Evolutionary conservation across 2,797 vertebrate species (phyloP).

Genomic region (Danio albolineatus): DNA sequence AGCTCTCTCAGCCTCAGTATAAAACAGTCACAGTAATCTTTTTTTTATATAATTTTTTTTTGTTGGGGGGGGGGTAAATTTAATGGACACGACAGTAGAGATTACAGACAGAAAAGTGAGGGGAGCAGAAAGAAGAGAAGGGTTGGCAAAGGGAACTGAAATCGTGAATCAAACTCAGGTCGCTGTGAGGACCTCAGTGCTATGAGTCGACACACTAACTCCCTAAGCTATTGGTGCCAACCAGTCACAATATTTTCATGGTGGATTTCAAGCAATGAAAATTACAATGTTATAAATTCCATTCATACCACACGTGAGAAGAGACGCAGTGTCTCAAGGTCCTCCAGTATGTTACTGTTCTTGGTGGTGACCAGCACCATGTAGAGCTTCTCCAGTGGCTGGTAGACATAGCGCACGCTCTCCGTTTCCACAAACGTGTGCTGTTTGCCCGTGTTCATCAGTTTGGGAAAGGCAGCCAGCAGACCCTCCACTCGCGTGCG

Average conservation of each 20-base stretch:
- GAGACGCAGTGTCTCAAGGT: conserved; percentile 85
- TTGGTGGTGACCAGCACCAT: conserved; percentile 99
- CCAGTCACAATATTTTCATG: background rate
- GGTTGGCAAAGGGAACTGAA: too few species aligned
- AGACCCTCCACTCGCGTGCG: conserved; percentile 95
- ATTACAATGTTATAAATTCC: background rate
- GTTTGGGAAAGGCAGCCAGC: conserved; percentile 94
- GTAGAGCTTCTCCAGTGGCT: conserved; percentile 98
- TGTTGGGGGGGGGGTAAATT: too few species aligned
- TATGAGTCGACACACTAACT: too few species aligned
- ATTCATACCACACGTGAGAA: conserved; percentile 71
- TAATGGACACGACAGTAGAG: too few species aligned
- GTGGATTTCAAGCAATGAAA: background rate
- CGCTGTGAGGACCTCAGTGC: too few species aligned
- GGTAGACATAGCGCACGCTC: conserved; percentile 97
- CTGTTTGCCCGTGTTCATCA: conserved; percentile 99
- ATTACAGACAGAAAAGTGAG: too few species aligned
- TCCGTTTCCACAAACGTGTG: conserved; percentile 99
- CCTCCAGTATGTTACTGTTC: conserved; percentile 71
- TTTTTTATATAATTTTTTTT: too few species aligned
- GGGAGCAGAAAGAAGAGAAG: too few species aligned
- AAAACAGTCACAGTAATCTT: too few species aligned
- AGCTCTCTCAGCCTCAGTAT: too few species aligned
- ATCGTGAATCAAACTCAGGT: too few species aligned
- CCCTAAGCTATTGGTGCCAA: too few species aligned